A percentile compares a stretch with the other conserved stretches of the same genome.
Conservation (phyloP, 2,113 vertebrate genomes). For the Tretioscincus oriximinensis region DNA sequence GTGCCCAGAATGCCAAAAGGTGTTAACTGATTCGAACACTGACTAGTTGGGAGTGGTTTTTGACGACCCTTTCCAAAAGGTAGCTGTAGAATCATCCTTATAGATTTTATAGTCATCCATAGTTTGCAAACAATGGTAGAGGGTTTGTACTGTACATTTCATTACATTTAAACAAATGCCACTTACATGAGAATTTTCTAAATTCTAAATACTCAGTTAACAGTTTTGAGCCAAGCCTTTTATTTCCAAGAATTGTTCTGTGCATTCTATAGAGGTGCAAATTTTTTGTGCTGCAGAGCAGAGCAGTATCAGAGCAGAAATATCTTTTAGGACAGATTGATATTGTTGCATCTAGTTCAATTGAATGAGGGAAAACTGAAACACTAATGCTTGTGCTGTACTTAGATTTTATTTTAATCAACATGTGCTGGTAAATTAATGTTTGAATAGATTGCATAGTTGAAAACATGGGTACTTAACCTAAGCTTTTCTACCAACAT, state of each 20-base stretch:
- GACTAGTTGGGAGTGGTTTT: too few species aligned
- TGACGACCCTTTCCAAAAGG: too few species aligned
- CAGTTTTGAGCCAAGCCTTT: not conserved
- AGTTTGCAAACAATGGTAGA: not conserved
- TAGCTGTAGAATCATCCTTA: too few species aligned
- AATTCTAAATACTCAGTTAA: not conserved
- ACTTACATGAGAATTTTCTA: not conserved
- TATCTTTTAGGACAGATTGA: too few species aligned
- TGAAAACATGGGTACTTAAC: too few species aligned
- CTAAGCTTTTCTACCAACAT: too few species aligned
- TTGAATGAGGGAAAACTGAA: too few species aligned
- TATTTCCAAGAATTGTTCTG: not conserved
- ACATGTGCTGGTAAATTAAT: not conserved
- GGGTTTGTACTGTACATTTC: not conserved
- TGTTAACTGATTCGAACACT: too few species aligned
- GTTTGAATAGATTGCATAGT: not conserved
- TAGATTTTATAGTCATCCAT: conserved; percentile 29
- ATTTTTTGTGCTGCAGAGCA: not conserved
- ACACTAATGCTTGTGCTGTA: not conserved
- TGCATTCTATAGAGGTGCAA: not conserved
- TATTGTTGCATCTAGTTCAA: too few species aligned
- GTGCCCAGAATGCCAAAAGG: too few species aligned
- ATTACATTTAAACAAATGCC: too few species aligned
- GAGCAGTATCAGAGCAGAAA: too few species aligned
- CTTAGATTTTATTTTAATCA: not conserved